Evolutionary conservation across 2,797 vertebrate genomes (phyloP).

Genomic region (Xiphorhynchus erythropygius): DNA sequence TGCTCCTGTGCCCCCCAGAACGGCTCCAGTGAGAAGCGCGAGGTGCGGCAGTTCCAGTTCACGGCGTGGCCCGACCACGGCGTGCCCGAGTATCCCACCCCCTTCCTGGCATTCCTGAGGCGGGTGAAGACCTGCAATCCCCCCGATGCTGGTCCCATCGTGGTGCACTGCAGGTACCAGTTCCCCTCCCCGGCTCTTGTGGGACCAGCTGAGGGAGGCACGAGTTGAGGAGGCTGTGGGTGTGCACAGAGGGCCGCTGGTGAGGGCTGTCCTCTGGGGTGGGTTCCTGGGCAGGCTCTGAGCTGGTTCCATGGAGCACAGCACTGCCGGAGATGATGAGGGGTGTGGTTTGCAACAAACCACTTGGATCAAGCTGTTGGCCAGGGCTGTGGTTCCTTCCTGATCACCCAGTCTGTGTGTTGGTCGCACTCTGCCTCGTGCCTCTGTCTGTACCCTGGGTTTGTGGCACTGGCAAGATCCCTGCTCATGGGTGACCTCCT

Average conservation of each 20-base stretch:
- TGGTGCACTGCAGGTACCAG: slow-evolving; percentile 94
- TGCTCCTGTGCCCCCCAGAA: slow-evolving; percentile 76
- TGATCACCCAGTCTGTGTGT: not conserved
- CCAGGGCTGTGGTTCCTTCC: not conserved
- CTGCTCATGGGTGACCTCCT: rapidly evolving
- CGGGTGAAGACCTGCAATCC: slow-evolving; percentile 98
- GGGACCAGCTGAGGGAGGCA: not conserved
- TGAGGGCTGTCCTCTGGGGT: rapidly evolving
- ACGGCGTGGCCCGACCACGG: slow-evolving; percentile 98
- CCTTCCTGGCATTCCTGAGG: slow-evolving; percentile 96
- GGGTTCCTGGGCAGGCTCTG: not conserved
- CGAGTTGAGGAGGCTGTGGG: rapidly evolving
- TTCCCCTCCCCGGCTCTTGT: rapidly evolving
- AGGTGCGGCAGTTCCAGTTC: slow-evolving; percentile 98
- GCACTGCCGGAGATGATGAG: not conserved
- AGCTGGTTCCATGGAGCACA: not conserved
- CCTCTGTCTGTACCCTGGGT: not conserved
- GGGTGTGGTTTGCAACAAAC: not conserved
- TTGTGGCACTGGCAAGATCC: not conserved
- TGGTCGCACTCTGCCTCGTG: not conserved
- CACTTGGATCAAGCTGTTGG: rapidly evolving
- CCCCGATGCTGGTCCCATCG: slow-evolving; percentile 91
- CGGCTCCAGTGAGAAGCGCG: slow-evolving; percentile 95
- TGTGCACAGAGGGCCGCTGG: rapidly evolving
- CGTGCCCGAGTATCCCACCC: slow-evolving; percentile 94